phyloP scores from a whole-genome alignment of 2,113 vertebrate genomes.

The Columbina picui region DNA sequence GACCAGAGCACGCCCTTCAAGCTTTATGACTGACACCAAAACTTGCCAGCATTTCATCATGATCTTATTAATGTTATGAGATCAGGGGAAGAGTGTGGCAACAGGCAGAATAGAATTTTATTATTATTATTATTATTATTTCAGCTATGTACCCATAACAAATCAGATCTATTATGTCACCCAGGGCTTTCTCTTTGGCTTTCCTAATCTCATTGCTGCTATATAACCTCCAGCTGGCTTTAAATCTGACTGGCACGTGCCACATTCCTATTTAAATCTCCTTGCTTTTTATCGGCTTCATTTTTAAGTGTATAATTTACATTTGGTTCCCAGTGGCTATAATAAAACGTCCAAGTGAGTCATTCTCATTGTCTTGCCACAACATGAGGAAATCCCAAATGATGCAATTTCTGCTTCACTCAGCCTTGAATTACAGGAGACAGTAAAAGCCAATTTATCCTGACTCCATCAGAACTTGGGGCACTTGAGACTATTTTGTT shows the following conservation, averaged over 20 bases:
- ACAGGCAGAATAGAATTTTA: not conserved
- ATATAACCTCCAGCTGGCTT: not conserved
- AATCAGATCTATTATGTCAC: not conserved
- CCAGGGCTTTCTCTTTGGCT: not conserved
- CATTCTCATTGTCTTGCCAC: not conserved
- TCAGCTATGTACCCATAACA: not conserved
- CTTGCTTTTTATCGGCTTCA: not conserved
- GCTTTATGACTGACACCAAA: not conserved
- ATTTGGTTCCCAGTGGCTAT: not conserved
- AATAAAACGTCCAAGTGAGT: not conserved
- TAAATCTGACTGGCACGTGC: slow-evolving; percentile 4
- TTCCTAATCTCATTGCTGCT: not conserved
- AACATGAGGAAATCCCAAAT: not conserved
- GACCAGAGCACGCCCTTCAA: not conserved
- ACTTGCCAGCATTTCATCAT: not conserved
- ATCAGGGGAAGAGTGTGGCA: not conserved
- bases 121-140: not conserved
- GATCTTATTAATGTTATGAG: not conserved
- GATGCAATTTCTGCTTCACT: not conserved
- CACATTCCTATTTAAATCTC: not conserved
- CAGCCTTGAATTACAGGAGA: not conserved
- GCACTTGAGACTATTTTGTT: not conserved
- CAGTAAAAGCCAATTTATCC: not conserved
- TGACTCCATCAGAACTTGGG: not conserved
- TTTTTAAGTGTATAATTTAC: not conserved